Conservation (phyloP, 2,888 invertebrate species). For the Dryobotodes eremita region DNA sequence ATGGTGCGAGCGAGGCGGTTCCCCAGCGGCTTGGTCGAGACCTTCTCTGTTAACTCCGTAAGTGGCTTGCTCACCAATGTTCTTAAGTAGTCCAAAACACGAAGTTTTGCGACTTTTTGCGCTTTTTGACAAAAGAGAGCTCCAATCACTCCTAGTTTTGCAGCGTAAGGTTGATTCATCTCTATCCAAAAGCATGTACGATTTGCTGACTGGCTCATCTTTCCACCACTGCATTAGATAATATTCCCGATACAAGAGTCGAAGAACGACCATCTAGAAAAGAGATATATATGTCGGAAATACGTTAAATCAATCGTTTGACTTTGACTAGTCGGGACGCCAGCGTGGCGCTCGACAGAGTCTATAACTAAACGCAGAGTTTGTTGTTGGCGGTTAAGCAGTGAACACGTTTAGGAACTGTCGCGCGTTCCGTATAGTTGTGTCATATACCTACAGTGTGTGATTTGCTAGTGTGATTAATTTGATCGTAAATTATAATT, state of each 20-base stretch:
- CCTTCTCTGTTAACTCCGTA: slow-evolving; percentile 86
- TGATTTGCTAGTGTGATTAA: no score
- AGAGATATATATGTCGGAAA: no score
- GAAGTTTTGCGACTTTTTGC: no score
- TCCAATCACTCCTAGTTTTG: neutral
- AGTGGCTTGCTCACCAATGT: slow-evolving; percentile 54
- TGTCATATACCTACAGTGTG: no score
- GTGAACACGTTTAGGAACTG: no score
- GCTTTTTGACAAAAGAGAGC: neutral
- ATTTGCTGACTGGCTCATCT: neutral
- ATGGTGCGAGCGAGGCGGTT: slow-evolving; percentile 79
- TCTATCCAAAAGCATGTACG: neutral
- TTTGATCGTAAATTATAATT: no score
- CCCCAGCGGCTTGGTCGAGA: slow-evolving; percentile 76
- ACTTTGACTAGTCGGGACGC: no score
- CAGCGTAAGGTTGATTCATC: neutral
- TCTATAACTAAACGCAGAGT: no score
- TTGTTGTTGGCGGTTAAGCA: no score
- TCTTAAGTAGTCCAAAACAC: neutral
- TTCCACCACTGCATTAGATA: neutral
- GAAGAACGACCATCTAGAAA: neutral
- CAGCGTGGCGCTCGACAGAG: no score
- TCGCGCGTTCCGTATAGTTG: no score
- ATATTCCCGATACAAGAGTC: neutral
- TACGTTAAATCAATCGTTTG: no score